Conservation (phyloP, 2,113 vertebrate genomes). For the Oriolus oriolus region DNA sequence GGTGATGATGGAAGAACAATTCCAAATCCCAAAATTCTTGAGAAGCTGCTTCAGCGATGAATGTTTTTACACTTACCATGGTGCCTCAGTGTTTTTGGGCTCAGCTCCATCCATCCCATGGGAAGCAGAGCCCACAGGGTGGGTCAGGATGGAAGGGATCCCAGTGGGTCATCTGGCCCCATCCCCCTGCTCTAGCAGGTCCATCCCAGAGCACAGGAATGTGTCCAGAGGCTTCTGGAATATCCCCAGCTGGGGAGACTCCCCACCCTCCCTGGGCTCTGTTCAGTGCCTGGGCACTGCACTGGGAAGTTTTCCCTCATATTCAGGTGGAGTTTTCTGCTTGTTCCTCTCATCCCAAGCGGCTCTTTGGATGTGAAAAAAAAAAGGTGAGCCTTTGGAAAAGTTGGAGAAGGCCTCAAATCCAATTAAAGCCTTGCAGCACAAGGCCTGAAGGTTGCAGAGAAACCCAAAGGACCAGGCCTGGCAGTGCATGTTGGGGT, state of each 20-base stretch:
- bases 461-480: not conserved
- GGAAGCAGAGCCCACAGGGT: fast-evolving
- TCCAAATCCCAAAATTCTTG: not conserved
- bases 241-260: not conserved
- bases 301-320: no score
- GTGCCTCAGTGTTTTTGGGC: not conserved
- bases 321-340: not conserved
- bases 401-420: not conserved
- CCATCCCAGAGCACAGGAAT: not conserved
- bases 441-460: not conserved
- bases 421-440: not conserved
- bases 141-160: not conserved
- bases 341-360: not conserved
- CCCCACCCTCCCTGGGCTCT: not conserved
- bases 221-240: not conserved
- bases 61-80: fast-evolving
- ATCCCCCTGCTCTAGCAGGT: not conserved
- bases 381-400: fast-evolving
- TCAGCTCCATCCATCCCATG: not conserved
- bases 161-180: not conserved
- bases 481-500: fast-evolving
- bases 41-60: not conserved
- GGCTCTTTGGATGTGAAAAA: no score
- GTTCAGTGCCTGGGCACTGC: not conserved
- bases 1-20: fast-evolving